phyloP scores from a whole-genome alignment of 2,113 vertebrate genomes.

The Fukomys damarensis region DNA sequence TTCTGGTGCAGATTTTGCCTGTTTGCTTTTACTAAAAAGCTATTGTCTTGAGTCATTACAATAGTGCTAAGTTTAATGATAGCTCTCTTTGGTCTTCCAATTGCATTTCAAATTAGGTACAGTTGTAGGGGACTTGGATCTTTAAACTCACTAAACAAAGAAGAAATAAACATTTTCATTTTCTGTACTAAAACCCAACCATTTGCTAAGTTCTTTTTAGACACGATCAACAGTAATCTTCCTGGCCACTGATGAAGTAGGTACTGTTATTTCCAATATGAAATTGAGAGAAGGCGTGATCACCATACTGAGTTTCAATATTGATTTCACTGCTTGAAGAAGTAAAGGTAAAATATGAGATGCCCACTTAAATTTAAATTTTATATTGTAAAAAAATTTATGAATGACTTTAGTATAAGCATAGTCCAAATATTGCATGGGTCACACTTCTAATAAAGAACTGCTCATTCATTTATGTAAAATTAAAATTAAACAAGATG shows the following conservation, averaged over 20 bases:
- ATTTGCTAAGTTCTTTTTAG: not conserved
- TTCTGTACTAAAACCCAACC: not conserved
- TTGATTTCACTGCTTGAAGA: not conserved
- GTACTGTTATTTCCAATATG: not conserved
- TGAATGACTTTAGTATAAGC: not conserved
- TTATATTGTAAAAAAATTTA: not conserved
- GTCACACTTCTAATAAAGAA: not conserved
- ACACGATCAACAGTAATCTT: not conserved
- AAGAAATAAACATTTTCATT: not conserved
- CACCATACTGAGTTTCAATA: not conserved
- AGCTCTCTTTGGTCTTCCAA: not conserved
- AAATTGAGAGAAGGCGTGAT: not conserved
- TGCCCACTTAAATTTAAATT: not conserved
- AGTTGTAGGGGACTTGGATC: not conserved
- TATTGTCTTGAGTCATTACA: not conserved
- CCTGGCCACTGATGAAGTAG: not conserved
- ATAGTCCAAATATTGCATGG: not conserved
- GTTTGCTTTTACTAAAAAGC: not conserved
- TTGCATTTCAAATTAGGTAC: not conserved
- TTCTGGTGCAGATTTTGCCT: accelerated
- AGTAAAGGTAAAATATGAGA: not conserved
- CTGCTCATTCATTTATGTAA: not conserved
- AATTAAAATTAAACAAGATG: not conserved
- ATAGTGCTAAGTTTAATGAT: not conserved
- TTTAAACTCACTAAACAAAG: not conserved